Evolutionary conservation across 2,888 invertebrate genomes (phyloP).

Genomic region (Harmothoe impar): DNA sequence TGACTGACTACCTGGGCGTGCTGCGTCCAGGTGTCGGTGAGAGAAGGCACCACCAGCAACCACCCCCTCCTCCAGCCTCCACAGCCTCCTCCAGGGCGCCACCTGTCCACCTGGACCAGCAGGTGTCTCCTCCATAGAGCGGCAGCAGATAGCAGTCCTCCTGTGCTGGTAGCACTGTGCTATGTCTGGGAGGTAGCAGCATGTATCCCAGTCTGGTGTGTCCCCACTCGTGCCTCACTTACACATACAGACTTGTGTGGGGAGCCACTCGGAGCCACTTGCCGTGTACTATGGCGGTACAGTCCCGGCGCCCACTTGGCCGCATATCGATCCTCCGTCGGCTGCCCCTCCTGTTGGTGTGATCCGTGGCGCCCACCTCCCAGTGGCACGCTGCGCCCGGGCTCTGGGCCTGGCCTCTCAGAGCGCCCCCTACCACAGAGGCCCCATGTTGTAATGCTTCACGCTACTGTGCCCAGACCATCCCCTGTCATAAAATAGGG

Average conservation of each 20-base stretch:
- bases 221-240: not conserved
- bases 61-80: conserved; percentile 13
- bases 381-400: not conserved
- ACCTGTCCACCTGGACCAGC: not conserved
- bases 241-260: not conserved
- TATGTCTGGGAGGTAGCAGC: not conserved
- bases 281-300: not conserved
- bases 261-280: not conserved
- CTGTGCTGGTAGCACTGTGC: not conserved
- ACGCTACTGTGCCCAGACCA: too few relatives aligned
- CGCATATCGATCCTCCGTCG: not conserved
- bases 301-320: not conserved
- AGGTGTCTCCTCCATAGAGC: not conserved
- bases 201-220: not conserved
- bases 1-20: not conserved
- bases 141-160: not conserved
- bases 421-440: too few relatives aligned
- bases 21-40: conserved; percentile 1
- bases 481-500: too few relatives aligned
- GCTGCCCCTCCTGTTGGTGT: not conserved
- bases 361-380: not conserved
- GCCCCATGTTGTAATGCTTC: too few relatives aligned
- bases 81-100: not conserved
- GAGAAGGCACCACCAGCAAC: not conserved
- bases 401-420: not conserved